Evolutionary conservation across 1,140 invertebrate species (phyloP), one percentile per base, ranked within the genome.

Genomic region (Saccostrea glomerata): DNA sequence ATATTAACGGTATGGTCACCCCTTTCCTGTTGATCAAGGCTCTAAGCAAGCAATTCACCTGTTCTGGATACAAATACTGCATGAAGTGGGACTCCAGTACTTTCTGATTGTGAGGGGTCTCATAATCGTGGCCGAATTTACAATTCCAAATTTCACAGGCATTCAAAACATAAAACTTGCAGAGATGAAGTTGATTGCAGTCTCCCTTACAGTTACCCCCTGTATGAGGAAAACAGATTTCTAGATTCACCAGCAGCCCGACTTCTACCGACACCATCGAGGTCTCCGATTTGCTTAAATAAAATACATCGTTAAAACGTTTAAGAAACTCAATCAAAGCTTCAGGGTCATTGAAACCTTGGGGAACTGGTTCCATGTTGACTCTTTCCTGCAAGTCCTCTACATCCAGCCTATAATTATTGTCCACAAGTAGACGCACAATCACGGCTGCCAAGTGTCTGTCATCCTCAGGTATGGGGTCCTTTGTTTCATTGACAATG

Each of bases 141-240:
- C 70, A 77, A 30, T 77, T 77, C 70, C 70, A 77, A 25, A 77
- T 77, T 77, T 77, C 70, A 36, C 70, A 77, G 23, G 25, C 25
- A 77, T 36, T 77, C 13, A 77, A 30, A 77, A 36, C 70, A 77
- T 12, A 77, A 30, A 77, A 77, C 15, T 77, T 77, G 70, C 70
- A 77, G 12, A 77, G 25, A 5, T 77, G 70, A 13, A 77, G 70
- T 2, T 77, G 30, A 77, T 77, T 77, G 15, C 70, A 77, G 9
- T 77, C 13, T 30, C 70, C 70, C 25, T 77, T 25, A 77, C 70
- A 77, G 23, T 77, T 11, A 15, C 70, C 70, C 11, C 70, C 15
- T 9, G 70, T 30, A 15, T 77, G 30, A 30, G 70, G 70, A 15
- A 77, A 25, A 36, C 70, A 77, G 30, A 77, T 36, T 25, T 36